Conservation (phyloP, 2,888 invertebrate species). For the Phorcus lineatus region DNA sequence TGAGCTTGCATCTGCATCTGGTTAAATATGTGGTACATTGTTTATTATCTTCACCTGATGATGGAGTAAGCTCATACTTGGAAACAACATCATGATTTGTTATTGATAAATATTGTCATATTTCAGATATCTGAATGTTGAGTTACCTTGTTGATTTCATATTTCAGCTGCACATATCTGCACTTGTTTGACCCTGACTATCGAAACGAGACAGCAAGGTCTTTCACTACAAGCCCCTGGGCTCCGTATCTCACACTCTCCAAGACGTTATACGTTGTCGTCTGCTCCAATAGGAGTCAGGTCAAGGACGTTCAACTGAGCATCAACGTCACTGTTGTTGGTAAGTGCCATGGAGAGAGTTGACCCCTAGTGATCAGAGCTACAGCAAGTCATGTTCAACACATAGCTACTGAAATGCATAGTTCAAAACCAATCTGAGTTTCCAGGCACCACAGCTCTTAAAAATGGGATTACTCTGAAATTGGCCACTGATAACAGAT, state of each 20-base stretch:
- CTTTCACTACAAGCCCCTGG: background rate
- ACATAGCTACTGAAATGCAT: background rate
- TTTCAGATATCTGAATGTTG: no score
- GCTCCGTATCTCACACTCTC: background rate
- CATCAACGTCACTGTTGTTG: background rate
- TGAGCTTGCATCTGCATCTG: no score
- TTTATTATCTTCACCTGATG: no score
- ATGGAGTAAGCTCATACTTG: no score
- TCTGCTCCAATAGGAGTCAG: slow-evolving; percentile 5
- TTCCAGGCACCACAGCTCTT: no score
- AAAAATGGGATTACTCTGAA: no score
- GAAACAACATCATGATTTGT: no score
- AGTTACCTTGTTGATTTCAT: background rate
- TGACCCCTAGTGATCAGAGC: background rate
- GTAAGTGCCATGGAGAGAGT: background rate
- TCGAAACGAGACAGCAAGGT: slow-evolving; percentile 41
- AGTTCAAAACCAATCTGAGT: no score
- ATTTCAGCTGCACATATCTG: slow-evolving; percentile 55
- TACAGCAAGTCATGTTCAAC: background rate
- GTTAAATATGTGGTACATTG: no score
- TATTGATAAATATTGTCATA: no score
- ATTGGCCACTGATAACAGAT: no score
- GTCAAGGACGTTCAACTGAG: background rate
- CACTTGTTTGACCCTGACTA: slow-evolving; percentile 55
- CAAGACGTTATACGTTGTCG: slow-evolving; percentile 19